Conservation (phyloP, 2,888 invertebrate species). For the Azorinus chamasolen region DNA sequence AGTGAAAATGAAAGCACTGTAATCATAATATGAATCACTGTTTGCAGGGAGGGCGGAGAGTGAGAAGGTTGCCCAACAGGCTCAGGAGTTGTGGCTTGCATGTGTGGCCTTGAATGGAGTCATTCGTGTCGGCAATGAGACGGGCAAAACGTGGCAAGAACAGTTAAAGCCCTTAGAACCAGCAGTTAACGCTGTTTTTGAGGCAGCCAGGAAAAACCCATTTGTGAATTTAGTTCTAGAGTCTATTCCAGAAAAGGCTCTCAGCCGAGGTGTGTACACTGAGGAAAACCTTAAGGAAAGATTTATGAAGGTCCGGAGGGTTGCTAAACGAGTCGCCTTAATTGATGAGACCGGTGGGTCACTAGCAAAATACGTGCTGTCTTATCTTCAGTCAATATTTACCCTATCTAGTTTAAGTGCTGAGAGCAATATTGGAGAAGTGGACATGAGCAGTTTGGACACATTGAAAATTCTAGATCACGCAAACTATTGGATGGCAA, state of each 20-base stretch:
- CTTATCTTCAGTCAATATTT: constrained; percentile 95
- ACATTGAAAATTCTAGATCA: constrained; percentile 96
- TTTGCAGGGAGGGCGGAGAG: constrained; percentile 84
- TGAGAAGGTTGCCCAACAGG: constrained; percentile 87
- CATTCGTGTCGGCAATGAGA: constrained; percentile 89
- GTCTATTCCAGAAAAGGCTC: constrained; percentile 92
- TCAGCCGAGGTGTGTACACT: constrained; percentile 94
- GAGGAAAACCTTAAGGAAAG: constrained; percentile 94
- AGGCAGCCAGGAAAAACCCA: constrained; percentile 89
- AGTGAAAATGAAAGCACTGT: too few relatives aligned
- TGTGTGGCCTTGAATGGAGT: constrained; percentile 95
- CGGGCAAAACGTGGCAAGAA: constrained; percentile 75
- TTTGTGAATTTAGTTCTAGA: constrained; percentile 92
- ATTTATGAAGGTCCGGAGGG: constrained; percentile 89
- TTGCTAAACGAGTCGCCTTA: constrained; percentile 94
- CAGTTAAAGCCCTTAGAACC: constrained; percentile 78
- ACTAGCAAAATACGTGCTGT: constrained; percentile 91
- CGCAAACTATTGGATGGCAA: constrained; percentile 93
- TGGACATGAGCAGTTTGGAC: constrained; percentile 88
- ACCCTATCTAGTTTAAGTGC: constrained; percentile 88
- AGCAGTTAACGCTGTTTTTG: constrained; percentile 79
- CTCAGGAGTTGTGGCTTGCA: constrained; percentile 97
- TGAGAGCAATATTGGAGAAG: constrained; percentile 79
- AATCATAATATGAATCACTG: too few relatives aligned
- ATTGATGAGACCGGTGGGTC: constrained; percentile 95